Conservation (phyloP, 2,113 vertebrate species). For the Alces alces region DNA sequence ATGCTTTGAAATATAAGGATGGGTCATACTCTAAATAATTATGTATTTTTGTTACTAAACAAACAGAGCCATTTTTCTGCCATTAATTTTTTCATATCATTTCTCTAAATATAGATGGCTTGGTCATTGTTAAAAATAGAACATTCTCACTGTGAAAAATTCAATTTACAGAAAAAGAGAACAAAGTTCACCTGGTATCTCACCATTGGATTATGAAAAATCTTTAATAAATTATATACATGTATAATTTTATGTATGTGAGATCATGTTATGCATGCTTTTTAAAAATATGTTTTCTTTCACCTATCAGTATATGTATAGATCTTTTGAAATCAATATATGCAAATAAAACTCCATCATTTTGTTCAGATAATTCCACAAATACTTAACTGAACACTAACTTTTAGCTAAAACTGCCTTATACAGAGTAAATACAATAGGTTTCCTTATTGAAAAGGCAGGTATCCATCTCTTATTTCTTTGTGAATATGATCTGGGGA, state of each 20-base stretch:
- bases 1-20: not conserved
- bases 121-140: slow-evolving; percentile 12
- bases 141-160: not conserved
- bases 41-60: not conserved
- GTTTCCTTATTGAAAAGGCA: not conserved
- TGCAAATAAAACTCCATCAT: not conserved
- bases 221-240: not conserved
- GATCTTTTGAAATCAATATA: not conserved
- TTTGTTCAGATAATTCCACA: not conserved
- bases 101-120: not conserved
- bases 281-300: not conserved
- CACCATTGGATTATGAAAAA: not conserved
- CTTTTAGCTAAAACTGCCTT: slow-evolving; percentile 8
- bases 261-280: not conserved
- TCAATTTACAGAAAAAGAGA: not conserved
- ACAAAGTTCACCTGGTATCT: not conserved
- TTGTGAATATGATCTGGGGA: not conserved
- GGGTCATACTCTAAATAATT: not conserved
- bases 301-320: not conserved
- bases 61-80: not conserved
- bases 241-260: not conserved
- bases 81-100: not conserved
- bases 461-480: not conserved
- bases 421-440: not conserved
- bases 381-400: not conserved